Base-by-base conservation (phyloP, 1,140 invertebrate species). In the Pteromalus puparum region DNA sequence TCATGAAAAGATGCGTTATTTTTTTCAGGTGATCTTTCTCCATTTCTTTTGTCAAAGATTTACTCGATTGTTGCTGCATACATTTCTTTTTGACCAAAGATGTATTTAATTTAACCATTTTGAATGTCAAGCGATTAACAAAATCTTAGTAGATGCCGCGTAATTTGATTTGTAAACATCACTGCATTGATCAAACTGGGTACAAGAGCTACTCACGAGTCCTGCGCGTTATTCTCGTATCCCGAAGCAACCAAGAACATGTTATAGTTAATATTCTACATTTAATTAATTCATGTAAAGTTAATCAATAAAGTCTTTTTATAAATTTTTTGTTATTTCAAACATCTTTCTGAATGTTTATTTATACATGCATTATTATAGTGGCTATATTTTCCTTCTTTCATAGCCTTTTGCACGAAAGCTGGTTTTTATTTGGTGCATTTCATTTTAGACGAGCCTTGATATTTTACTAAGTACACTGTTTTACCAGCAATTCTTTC, bases 1-100 rank as follows among this genome's bases (percentile, higher is more conserved):
- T 93, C 89, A 94, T 90, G 86, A 93, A 93, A 26, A 94, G 88
- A 91, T 95, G 94, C 6, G 94, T 93, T 38, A 92, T 76, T 83
- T 89, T 92, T 81, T 87, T 87, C 12, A 90, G 77, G 82, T 91
- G 86, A 26, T 88, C 72, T 73, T 89, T 90, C 9, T 84, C 80
- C n/a, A 88, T 84, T 79, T 87, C 86, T 73, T 88, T 90, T 30
- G 86, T 90, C 7, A 89, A 85, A 1, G 88, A 90, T 86, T 91
- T 92, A 1, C 46, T 84, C 13, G 82, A 87, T 84, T 89, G 87
- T 48, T 85, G 79, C 73, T 90, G 87, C 24, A 85, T 86, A 86
- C 82, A 90, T 85, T 90, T 91, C 80, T 77, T 91, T 61, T 91
- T 85, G 5, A 90, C 80, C 24, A 87, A 85, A 7, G 83, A 61